These are phyloP conservation scores for Vespertilio murinus DNA, from an alignment of 2,797 vertebrate species.

Conservation along the genomic window DNA sequence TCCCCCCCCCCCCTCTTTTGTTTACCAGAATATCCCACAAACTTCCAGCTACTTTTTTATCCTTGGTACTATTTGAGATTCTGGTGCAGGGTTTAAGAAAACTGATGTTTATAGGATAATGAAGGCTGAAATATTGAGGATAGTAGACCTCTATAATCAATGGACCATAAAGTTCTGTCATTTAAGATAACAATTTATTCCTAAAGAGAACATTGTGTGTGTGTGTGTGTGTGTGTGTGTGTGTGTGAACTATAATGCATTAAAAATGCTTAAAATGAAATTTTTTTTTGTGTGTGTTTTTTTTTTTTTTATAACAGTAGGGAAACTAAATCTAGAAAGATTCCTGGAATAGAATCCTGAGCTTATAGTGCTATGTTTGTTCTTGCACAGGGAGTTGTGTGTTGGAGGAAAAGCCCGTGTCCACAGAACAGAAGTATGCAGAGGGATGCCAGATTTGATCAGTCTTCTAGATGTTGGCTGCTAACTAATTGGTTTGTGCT, in stretches of 20 bases:
- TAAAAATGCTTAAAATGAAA: neutral
- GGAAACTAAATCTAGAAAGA: neutral
- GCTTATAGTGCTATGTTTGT: neutral
- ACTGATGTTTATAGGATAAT: neutral
- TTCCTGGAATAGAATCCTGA: neutral
- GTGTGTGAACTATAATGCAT: neutral
- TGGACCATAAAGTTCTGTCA: neutral
- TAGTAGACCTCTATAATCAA: neutral
- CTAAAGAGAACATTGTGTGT: neutral
- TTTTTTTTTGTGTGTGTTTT: no score
- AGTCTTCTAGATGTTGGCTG: neutral
- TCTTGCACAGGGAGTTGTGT: neutral
- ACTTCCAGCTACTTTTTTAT: neutral
- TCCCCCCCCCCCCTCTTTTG: neutral
- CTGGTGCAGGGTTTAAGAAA: neutral
- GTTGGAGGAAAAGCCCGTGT: neutral
- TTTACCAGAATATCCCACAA: neutral
- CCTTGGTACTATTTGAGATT: neutral
- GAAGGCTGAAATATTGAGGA: neutral
- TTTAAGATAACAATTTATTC: conserved; percentile 17
- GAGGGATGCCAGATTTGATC: neutral
- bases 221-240: neutral
- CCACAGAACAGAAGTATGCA: neutral
- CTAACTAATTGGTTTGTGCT: neutral
- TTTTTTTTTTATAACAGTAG: neutral